Evolutionary conservation across 2,797 vertebrate species (phyloP).

Genomic region (Trichosurus vulpecula): DNA sequence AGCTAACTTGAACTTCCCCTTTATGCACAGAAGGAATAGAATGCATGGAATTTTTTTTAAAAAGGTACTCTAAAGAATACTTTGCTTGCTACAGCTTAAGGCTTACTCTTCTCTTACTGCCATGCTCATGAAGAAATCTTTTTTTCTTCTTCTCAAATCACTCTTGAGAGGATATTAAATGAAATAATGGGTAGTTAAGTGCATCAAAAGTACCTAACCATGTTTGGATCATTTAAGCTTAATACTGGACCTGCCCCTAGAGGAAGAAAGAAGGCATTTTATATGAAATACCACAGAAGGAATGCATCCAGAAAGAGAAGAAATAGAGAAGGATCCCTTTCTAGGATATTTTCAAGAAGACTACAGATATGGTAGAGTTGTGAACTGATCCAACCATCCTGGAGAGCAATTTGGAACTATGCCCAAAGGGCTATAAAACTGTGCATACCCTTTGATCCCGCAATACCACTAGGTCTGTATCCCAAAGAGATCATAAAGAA

Average conservation of each 20-base stretch:
- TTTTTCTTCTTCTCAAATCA: slow-evolving; percentile 40
- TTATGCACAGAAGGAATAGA: neutral
- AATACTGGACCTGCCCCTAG: slow-evolving; percentile 23
- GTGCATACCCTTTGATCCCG: no score
- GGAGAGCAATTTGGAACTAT: no score
- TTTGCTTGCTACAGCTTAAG: neutral
- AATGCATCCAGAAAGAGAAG: neutral
- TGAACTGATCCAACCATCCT: no score
- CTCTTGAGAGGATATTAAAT: slow-evolving; percentile 49
- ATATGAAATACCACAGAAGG: neutral
- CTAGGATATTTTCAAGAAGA: neutral
- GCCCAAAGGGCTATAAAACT: no score
- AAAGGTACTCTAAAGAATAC: neutral
- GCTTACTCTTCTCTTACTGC: neutral
- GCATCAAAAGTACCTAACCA: slow-evolving; percentile 41
- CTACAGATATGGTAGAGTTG: neutral
- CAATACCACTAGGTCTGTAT: no score
- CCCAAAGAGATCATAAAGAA: no score
- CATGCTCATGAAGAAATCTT: slow-evolving; percentile 2
- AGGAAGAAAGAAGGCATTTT: slow-evolving; percentile 44
- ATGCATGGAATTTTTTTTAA: neutral
- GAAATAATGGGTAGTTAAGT: slow-evolving; percentile 66
- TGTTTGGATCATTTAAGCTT: slow-evolving; percentile 56
- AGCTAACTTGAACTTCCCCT: neutral
- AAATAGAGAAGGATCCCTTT: neutral